Evolutionary conservation across 2,888 invertebrate species (phyloP), one percentile per base, ranked within the genome.

Genomic region (Griposia aprilina): DNA sequence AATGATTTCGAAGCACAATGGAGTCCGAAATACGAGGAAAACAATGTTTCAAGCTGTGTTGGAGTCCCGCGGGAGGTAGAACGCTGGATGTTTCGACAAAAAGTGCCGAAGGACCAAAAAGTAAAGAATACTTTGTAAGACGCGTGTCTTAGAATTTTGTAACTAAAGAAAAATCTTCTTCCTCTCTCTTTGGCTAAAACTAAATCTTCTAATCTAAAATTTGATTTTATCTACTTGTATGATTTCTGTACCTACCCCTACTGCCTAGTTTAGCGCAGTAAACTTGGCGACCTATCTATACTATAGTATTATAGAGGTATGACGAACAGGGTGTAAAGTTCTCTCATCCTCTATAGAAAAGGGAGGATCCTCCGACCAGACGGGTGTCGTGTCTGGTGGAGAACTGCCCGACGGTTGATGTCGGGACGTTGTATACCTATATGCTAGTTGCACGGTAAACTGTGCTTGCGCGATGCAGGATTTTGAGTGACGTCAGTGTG

Each of bases 1-100:
- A 71, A 81, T 63, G 36, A 84, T 50, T 55, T 60, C 13, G 52
- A 41, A n/a, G 52, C 36, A 74, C 70, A 63, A 74, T 74, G 74
- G 57, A 50, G 52, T 5, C 20, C 57, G 36, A 52, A 80, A 74
- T 80, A 74, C 26, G 60, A 60, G 60, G 15, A 36, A 66, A 57
- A 60, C 48, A 60, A 55, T 71, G 41, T 73, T 71, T 30, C 30
- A 57, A 69, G 45, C 41, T 68, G 26, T 52, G n/a, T n/a, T 78
- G 52, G 0, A 26, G 23, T 48, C 52, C 41, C 23, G 17, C 17
- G 41, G 59, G n/a, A 36, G 52, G 4, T 15, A 55, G 17, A n/a
- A 62, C 7, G 13, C 23, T 17, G 30, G 7, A 13, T 55, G 13
- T 50, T 30, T 23, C 3, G 30, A 17, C 26, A 45, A 66, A 81